Conservation (phyloP, 2,888 invertebrate species). For the Elmis aenea region DNA sequence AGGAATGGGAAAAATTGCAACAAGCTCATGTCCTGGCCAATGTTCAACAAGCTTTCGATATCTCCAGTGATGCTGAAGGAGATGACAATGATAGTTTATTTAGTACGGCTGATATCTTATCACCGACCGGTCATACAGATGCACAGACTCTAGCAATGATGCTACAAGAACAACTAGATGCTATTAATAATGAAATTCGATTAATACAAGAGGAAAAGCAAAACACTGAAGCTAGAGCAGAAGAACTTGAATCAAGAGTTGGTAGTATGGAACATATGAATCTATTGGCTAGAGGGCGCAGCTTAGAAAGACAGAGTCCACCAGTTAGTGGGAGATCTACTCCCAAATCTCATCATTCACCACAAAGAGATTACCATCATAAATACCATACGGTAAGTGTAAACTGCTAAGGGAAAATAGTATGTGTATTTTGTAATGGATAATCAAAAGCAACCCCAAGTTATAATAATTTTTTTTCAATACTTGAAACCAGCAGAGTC, state of each 20-base stretch:
- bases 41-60: slow-evolving; percentile 90
- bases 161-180: slow-evolving; percentile 98
- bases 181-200: slow-evolving; percentile 98
- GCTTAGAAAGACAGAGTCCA: slow-evolving; percentile 68
- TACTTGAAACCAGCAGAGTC: too few relatives aligned
- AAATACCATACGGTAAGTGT: slow-evolving; percentile 93
- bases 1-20: slow-evolving; percentile 95
- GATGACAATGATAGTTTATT: slow-evolving; percentile 77
- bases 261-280: slow-evolving; percentile 95
- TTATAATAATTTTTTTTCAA: too few relatives aligned
- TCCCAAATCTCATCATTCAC: slow-evolving; percentile 72
- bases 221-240: slow-evolving; percentile 93
- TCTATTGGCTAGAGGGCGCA: slow-evolving; percentile 67
- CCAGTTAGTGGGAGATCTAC: slow-evolving; percentile 89
- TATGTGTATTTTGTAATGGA: too few relatives aligned
- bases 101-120: slow-evolving; percentile 66
- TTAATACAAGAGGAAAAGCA: slow-evolving; percentile 59
- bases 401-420: too few relatives aligned
- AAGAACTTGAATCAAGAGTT: slow-evolving; percentile 93
- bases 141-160: slow-evolving; percentile 97
- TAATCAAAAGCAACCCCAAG: too few relatives aligned
- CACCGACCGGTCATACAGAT: slow-evolving; percentile 68
- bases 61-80: slow-evolving; percentile 70
- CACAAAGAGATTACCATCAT: slow-evolving; percentile 79
- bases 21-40: slow-evolving; percentile 85